phyloP scores from a whole-genome alignment of 1,140 invertebrate species.

The Drosophila rhopaloa region DNA sequence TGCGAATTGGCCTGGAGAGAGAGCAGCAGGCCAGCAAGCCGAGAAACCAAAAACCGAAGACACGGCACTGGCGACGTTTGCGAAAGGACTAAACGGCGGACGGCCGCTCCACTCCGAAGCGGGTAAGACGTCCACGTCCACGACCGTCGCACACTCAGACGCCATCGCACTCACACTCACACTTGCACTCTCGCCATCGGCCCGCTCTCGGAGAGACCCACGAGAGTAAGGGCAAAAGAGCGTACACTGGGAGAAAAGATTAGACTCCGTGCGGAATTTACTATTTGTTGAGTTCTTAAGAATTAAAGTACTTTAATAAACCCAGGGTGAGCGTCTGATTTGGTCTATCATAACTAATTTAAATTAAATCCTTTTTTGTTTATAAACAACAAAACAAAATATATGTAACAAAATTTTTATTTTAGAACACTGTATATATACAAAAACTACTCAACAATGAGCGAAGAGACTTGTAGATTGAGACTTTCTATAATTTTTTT shows the following conservation, averaged over 20 bases:
- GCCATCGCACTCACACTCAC: conserved; percentile 38
- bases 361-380: no score
- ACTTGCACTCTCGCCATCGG: background rate
- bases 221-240: conserved; percentile 43
- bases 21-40: conserved; percentile 25
- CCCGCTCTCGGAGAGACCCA: conserved; percentile 16
- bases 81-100: conserved; percentile 75
- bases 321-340: no score
- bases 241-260: conserved; percentile 6
- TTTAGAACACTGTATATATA: no score
- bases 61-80: conserved; percentile 79
- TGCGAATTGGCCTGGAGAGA: conserved; percentile 31
- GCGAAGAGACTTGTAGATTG: no score
- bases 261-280: no score
- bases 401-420: no score
- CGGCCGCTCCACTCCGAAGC: conserved; percentile 58
- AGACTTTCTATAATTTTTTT: no score
- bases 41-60: conserved; percentile 54
- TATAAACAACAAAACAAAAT: no score
- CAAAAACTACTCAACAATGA: no score
- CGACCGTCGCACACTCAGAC: conserved; percentile 37
- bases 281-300: no score
- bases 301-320: no score
- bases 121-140: conserved; percentile 61
- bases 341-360: no score